Conservation (phyloP, 2,113 vertebrate genomes). For the Noctilio leporinus region DNA sequence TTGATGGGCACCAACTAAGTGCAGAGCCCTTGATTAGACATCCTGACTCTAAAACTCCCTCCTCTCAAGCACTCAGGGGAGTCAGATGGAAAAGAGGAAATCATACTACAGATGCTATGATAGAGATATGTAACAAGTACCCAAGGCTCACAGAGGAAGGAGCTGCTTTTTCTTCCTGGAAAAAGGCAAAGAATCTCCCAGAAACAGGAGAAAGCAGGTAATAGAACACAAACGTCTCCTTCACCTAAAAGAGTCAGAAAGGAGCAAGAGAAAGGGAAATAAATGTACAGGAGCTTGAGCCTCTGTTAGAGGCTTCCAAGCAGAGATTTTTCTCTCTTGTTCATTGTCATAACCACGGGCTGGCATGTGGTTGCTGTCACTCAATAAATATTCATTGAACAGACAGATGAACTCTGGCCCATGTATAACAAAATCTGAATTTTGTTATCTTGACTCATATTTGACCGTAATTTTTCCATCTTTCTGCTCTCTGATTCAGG, state of each 20-base stretch:
- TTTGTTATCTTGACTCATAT: not conserved
- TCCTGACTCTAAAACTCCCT: not conserved
- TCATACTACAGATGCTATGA: rapidly evolving
- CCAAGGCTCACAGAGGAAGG: not conserved
- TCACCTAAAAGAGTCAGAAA: not conserved
- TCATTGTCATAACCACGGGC: no score
- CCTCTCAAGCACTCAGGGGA: not conserved
- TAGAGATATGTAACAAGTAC: no score
- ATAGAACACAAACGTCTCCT: not conserved
- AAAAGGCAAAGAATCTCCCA: not conserved
- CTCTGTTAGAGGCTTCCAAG: rapidly evolving
- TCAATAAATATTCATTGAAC: not conserved
- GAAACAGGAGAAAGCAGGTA: not conserved
- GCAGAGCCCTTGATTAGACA: not conserved
- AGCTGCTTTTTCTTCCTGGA: not conserved
- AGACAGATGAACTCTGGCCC: not conserved
- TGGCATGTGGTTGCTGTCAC: not conserved
- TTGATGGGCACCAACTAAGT: not conserved
- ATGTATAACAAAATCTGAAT: not conserved
- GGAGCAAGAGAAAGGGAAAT: not conserved
- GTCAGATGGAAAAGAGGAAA: not conserved
- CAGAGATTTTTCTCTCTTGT: not conserved
- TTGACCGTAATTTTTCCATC: not conserved
- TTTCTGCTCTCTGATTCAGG: not conserved
- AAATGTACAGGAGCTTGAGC: rapidly evolving